Evolutionary conservation across 2,888 invertebrate species (phyloP), one percentile per base, ranked within the genome.

Genomic region (Drosophila prolongata): DNA sequence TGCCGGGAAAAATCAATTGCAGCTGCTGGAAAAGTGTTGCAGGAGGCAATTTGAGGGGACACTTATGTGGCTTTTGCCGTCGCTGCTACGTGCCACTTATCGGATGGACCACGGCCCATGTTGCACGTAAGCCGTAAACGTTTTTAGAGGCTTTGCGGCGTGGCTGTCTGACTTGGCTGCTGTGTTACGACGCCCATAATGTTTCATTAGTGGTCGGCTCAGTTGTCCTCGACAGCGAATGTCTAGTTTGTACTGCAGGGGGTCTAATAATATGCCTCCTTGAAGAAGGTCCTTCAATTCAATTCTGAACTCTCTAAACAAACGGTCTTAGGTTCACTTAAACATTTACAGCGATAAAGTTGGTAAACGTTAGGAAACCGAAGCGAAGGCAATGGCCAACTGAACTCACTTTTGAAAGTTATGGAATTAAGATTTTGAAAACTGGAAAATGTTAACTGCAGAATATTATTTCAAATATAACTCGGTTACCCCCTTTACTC

Each of bases 131-230:
- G 73, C 87, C 80, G 87, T 83, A 83, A 83, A 83, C 83, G 89
- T 88, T 83, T 83, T 86, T 83, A 88, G 87, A 82, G 80, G 78
- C 86, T 83, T 86, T 88, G 87, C 68, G 83, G 80, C 86, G 73
- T 67, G 74, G 83, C 80, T 67, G 88, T 30, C 37, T 50, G 64
- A 14, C 27, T 13, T 35, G 52, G 13, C 24, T n/a, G 37, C 19
- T 46, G 57, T 71, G 72, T 69, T 83, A 88, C 87, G 76, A 78
- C 87, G 59, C 60, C 80, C 87, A 80, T 83, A 88, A 88, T 88
- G 82, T 88, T 78, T 86, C 82, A 88, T 83, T 83, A 83, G 88
- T 83, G 76, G 89, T 72, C 58, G 74, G 44, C 57, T 66, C 50
- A 54, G 62, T 47, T 56, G 57, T 53, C 38, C 65, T 55, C 55